Conservation (phyloP, 2,113 vertebrate species). For the Ia io region DNA sequence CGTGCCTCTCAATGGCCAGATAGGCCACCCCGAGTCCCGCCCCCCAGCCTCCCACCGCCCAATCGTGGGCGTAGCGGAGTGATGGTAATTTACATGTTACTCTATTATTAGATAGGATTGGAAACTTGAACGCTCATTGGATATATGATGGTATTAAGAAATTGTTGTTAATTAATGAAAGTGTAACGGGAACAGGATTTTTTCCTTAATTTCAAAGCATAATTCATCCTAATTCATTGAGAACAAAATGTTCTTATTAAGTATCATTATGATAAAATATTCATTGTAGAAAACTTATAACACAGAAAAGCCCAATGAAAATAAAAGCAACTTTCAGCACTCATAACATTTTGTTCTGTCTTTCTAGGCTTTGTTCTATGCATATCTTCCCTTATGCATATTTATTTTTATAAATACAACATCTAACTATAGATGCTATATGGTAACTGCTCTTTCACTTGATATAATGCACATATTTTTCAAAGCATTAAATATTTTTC, state of each 20-base stretch:
- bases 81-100: no score
- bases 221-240: slow-evolving; percentile 46
- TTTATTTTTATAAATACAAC: background rate
- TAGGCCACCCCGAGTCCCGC: no score
- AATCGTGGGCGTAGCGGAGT: no score
- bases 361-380: background rate
- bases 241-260: slow-evolving; percentile 22
- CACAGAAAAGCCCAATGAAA: slow-evolving; percentile 5
- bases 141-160: slow-evolving; percentile 29
- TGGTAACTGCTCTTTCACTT: background rate
- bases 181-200: slow-evolving; percentile 25
- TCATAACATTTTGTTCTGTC: background rate
- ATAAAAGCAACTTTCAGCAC: slow-evolving; percentile 11
- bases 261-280: slow-evolving; percentile 39
- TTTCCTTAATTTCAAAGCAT: slow-evolving; percentile 43
- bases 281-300: slow-evolving; percentile 23
- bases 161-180: slow-evolving; percentile 59
- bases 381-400: background rate
- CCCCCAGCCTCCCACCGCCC: no score
- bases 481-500: slow-evolving; percentile 14
- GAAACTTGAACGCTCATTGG: slow-evolving; percentile 35
- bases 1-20: no score
- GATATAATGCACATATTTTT: background rate
- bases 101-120: no score
- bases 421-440: background rate